Evolutionary conservation across 2,113 vertebrate genomes (phyloP), one percentile per base, ranked within the genome.

Genomic region (Cranoglanis bouderius): DNA sequence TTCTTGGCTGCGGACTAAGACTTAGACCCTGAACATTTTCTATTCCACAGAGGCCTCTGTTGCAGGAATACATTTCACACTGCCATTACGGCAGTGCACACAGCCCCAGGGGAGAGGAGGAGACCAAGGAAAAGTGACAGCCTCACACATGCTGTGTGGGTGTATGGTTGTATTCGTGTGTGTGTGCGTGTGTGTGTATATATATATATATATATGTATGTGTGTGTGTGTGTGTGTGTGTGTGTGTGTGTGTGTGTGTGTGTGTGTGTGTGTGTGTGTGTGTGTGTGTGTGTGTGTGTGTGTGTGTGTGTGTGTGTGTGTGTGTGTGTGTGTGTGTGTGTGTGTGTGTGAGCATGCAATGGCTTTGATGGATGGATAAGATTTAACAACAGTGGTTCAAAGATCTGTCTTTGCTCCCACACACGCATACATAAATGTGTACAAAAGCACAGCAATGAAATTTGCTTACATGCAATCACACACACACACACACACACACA

Each of bases 11-110:
- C 29, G 55, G 81, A 61, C 55, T 61, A 35, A 61, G 35, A 83
- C 57, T 61, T 53, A 53, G 77, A 53, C 77, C 77, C 49, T 80
- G 77, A 80, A 80, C 77, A 80, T 51, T 61, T 82, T 82, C 55
- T 61, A 59, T 59, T 61, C 81, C 81, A 59, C 81, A 61, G 81
- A 83, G 81, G 55, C 35, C 61, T 83, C 81, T 83, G 81, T 83
- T 83, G 81, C 81, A 83, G 81, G 55, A 83, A 83, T 61, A 61
- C 55, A 83, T 61, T 59, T 83, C 57, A 61, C 55, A 61, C 81
- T 43, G 81, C 35, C 81, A 61, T 83, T 61, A 83, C 29, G 24
- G 35, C 55, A 83, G 55, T 61, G 61, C 81, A 61, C 81, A 83
- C 55, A 40, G 55, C 81, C 81, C 38, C 55, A 40, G 81, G 35